Evolutionary conservation across 1,140 invertebrate species (phyloP).

Genomic region (Globodera rostochiensis): DNA sequence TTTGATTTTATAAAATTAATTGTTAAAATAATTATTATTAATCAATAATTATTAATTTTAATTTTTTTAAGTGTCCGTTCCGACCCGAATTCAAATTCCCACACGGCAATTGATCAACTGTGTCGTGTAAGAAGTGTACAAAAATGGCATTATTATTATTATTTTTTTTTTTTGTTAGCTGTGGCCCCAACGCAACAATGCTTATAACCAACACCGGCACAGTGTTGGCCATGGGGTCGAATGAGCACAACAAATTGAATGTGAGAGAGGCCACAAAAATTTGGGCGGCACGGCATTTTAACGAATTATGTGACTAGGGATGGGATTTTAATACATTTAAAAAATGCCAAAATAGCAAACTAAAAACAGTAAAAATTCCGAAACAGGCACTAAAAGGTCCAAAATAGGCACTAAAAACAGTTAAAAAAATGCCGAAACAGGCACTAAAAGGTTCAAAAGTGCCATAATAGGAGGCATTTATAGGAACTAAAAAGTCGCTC

Average conservation of each 20-base stretch:
- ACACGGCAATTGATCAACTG: conserved; percentile 59
- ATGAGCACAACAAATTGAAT: conserved; percentile 75
- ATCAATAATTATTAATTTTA: conserved; percentile 8
- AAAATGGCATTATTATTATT: neutral
- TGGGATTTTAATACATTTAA: too few species aligned
- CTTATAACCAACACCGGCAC: conserved; percentile 74
- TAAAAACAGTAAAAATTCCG: too few species aligned
- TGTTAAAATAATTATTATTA: neutral
- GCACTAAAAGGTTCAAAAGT: too few species aligned
- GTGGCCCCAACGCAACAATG: conserved; percentile 71
- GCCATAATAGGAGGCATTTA: too few species aligned
- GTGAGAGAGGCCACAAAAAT: neutral
- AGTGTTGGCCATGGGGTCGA: conserved; percentile 74
- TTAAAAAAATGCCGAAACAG: too few species aligned
- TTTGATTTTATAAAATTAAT: neutral
- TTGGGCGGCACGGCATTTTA: too few species aligned
- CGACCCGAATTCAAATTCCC: conserved; percentile 43
- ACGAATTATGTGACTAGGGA: too few species aligned
- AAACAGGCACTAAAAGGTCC: too few species aligned
- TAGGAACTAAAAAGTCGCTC: too few species aligned
- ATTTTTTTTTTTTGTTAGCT: conserved; percentile 66
- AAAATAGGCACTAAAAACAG: too few species aligned
- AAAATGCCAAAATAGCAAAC: too few species aligned
- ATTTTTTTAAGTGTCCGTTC: conserved; percentile 12
- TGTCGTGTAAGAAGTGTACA: conserved; percentile 40